Evolutionary conservation across 2,797 vertebrate genomes (phyloP).

Genomic region (Simalia tracyae): DNA sequence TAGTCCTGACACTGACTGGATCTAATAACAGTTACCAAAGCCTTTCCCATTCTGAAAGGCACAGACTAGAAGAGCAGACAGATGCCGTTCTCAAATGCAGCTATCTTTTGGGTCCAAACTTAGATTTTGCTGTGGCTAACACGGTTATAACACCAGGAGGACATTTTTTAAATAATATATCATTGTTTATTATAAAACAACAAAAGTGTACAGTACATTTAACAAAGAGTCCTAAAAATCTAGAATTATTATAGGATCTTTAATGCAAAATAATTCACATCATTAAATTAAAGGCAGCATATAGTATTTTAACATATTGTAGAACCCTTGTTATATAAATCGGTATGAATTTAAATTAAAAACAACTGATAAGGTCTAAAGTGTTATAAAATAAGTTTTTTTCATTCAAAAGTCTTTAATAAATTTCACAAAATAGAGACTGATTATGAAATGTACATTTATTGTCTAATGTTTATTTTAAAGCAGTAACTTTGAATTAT

Average conservation of each 20-base stretch:
- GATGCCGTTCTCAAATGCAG: neutral
- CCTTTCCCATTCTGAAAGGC: no score
- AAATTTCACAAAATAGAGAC: neutral
- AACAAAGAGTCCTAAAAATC: neutral
- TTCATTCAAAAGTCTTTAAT: no score
- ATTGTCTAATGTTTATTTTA: slow-evolving; percentile 1
- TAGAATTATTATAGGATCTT: neutral
- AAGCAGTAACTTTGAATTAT: neutral
- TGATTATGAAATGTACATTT: neutral
- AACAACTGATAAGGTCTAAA: neutral
- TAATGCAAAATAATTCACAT: neutral
- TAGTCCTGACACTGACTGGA: no score
- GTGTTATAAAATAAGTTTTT: neutral
- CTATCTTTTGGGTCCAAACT: neutral
- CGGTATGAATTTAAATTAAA: slow-evolving; percentile 4
- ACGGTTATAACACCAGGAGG: neutral
- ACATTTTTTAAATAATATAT: neutral
- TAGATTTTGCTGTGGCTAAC: neutral
- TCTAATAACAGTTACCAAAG: neutral
- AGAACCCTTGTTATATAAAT: neutral
- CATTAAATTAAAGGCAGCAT: slow-evolving; percentile 10
- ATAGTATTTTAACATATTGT: neutral
- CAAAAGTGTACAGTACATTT: neutral
- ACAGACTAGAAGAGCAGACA: neutral
- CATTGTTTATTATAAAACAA: neutral